Evolutionary conservation across 2,797 vertebrate genomes (phyloP), one percentile per base, ranked within the genome.

Genomic region (Mormyrus hasselquistii): DNA sequence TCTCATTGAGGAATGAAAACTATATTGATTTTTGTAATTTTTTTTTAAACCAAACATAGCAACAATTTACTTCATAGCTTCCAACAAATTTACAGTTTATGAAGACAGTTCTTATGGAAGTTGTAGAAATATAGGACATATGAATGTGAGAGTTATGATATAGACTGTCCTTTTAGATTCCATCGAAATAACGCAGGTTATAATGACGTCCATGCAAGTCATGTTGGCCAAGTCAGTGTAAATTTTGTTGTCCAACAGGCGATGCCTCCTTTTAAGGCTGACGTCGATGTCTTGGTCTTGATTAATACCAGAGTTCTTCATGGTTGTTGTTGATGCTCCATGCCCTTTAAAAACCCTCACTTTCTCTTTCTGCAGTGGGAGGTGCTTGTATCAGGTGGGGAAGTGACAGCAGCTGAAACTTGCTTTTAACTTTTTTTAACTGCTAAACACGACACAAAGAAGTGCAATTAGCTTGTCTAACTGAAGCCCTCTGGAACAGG

Each of bases 361-460:
- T 29, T 85, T n/a, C 22, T 52, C 22, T 47, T 84, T 50, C 82
- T 84, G 7, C n/a, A 84, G 44, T 4, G 4, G 44, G 82, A 25
- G 82, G 14, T 7, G 49, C 47, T 49, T 84, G 19, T 49, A 50
- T 49, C 44, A 25, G 82, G 44, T 52, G 10, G 50, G 82, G 82
- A 10, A 49, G 10, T 52, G 82, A 29, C 82, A 52, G 47, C 41
- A 85, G 82, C 49, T 85, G 47, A 85, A 85, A 85, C 44, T 85
- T 9, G 5, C 73, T 47, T 85, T 52, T 52, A 85, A 52, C 47
- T 85, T 85, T 49, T 52, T 50, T 85, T 22, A 10, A 82, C 76
- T 19, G 41, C 76, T 82, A 82, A 82, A 82, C 76, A 82, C 5
- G 19, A 52, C 82, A 85, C 82, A 85, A 85, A 85, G 49, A 85